These are phyloP conservation scores for Halichoeres trimaculatus DNA, from an alignment of 2,113 vertebrate genomes.

Conservation along the genomic window DNA sequence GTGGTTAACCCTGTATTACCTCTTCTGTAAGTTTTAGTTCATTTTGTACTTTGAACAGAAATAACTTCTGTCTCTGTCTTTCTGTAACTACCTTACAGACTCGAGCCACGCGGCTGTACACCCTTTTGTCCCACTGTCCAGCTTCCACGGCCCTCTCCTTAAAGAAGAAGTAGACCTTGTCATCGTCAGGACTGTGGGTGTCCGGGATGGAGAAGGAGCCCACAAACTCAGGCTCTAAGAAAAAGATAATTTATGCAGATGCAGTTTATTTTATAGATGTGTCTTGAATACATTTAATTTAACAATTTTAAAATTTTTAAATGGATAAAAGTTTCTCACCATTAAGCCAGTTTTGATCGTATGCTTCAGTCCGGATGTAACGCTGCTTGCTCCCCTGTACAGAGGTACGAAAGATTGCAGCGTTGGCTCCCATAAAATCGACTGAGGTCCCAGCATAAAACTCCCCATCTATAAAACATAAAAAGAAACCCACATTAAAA, in stretches of 20 bases:
- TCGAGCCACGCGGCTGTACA: slow-evolving; percentile 88
- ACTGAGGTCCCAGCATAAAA: slow-evolving; percentile 88
- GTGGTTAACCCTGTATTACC: no score
- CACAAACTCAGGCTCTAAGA: slow-evolving; percentile 85
- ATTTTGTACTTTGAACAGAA: no score
- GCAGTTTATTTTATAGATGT: not conserved
- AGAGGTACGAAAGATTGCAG: slow-evolving; percentile 86
- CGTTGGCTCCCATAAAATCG: slow-evolving; percentile 89
- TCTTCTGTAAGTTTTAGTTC: not conserved
- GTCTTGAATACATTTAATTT: not conserved
- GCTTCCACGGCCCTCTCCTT: slow-evolving; percentile 86
- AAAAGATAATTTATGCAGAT: no score
- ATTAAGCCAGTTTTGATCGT: slow-evolving; percentile 88
- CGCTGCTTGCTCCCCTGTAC: slow-evolving; percentile 77
- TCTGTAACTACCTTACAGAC: slow-evolving; percentile 87
- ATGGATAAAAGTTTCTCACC: slow-evolving; percentile 69
- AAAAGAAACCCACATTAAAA: not conserved
- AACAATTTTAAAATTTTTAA: not conserved
- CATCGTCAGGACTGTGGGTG: slow-evolving; percentile 86
- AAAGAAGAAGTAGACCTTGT: slow-evolving; percentile 92
- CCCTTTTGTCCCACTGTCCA: slow-evolving; percentile 83
- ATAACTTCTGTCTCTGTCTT: no score
- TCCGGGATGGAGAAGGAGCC: slow-evolving; percentile 86
- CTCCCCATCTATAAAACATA: slow-evolving; percentile 77
- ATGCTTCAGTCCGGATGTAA: slow-evolving; percentile 88